A percentile compares a stretch with the other conserved stretches of the same genome.
Evolutionary conservation across 2,888 invertebrate genomes (phyloP).

Genomic region (Ditylenchus weischeri): DNA sequence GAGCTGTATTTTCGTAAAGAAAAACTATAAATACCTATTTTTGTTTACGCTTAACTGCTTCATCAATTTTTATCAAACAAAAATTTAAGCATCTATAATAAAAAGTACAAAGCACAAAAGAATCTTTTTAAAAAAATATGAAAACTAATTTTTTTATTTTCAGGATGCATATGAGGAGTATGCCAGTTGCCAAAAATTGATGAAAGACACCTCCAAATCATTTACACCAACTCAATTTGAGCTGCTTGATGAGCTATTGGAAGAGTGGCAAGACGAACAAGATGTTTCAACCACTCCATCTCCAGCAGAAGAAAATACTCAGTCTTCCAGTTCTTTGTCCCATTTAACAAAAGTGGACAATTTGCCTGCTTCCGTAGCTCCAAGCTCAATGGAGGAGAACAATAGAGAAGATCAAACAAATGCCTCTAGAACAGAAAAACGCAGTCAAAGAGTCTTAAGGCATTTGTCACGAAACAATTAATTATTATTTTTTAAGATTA

Average conservation of each 20-base stretch:
- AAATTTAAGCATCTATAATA: too few relatives aligned
- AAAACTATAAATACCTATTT: too few relatives aligned
- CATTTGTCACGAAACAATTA: too few relatives aligned
- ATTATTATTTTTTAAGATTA: too few relatives aligned
- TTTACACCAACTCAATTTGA: slow-evolving; percentile 15
- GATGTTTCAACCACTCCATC: slow-evolving; percentile 9
- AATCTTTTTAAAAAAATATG: too few relatives aligned
- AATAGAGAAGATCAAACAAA: background rate
- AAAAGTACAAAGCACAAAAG: too few relatives aligned
- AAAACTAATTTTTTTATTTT: too few relatives aligned
- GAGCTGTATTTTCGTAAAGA: too few relatives aligned
- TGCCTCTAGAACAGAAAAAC: background rate
- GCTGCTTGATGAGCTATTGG: slow-evolving; percentile 19
- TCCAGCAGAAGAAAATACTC: background rate
- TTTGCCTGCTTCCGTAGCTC: background rate
- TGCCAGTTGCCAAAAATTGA: slow-evolving; percentile 15
- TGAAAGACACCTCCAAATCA: slow-evolving; percentile 12
- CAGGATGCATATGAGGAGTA: slow-evolving; percentile 31
- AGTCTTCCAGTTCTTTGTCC: background rate
- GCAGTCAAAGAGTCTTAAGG: too few relatives aligned
- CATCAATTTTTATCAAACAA: too few relatives aligned
- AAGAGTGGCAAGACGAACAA: slow-evolving; percentile 20
- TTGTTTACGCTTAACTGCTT: too few relatives aligned
- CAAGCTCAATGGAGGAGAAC: too few relatives aligned
- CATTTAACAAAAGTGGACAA: slow-evolving; percentile 7